Evolutionary conservation across 2,888 invertebrate species (phyloP).

Genomic region (Hypsopygia costalis): DNA sequence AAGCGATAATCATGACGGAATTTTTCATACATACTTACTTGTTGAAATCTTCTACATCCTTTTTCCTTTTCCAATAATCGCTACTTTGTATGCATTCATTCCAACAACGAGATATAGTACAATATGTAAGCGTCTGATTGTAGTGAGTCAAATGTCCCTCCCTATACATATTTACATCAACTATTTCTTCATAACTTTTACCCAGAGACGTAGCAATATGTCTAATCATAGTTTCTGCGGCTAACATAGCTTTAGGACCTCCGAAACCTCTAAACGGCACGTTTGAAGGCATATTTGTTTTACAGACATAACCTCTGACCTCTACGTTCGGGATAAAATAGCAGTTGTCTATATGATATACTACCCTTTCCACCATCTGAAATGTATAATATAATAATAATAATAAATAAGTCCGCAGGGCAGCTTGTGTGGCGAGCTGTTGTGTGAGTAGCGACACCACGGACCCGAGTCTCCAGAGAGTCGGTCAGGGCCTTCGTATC

Average conservation of each 20-base stretch:
- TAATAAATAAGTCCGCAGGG: too few relatives aligned
- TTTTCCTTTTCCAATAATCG: constrained; percentile 81
- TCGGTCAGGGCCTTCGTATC: too few relatives aligned
- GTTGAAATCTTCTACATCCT: constrained; percentile 85
- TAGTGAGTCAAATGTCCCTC: constrained; percentile 90
- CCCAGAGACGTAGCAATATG: constrained; percentile 86
- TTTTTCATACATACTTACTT: constrained; percentile 77
- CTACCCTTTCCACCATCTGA: constrained; percentile 89
- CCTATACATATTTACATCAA: constrained; percentile 87
- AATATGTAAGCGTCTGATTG: constrained; percentile 86
- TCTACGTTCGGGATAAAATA: constrained; percentile 88
- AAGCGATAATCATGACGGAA: too few relatives aligned
- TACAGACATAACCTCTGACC: constrained; percentile 87
- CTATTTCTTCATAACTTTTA: constrained; percentile 83
- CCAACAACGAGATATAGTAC: constrained; percentile 88
- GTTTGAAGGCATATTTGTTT: constrained; percentile 94
- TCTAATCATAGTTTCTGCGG: constrained; percentile 88
- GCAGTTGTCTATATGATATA: constrained; percentile 90
- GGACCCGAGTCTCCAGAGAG: too few relatives aligned
- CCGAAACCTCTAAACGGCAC: constrained; percentile 97
- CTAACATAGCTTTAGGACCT: constrained; percentile 93
- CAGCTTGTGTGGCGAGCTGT: too few relatives aligned
- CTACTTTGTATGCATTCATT: constrained; percentile 85
- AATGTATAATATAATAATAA: constrained; percentile 10
- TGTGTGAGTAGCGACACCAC: too few relatives aligned